These are phyloP conservation scores for Leiothrix lutea DNA, from an alignment of 2,113 vertebrate genomes.

Conservation along the genomic window DNA sequence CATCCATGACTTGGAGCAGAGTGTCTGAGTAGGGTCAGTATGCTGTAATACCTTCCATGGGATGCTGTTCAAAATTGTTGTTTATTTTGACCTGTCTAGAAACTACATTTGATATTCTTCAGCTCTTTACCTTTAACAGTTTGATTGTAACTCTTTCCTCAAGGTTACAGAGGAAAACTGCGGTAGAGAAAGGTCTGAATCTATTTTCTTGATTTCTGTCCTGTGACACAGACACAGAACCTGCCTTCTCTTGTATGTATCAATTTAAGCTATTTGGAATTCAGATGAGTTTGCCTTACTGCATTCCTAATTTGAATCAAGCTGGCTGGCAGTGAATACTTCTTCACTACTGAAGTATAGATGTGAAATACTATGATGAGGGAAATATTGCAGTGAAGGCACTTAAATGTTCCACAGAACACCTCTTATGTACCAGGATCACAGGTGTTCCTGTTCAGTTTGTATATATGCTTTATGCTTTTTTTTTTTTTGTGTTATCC, in stretches of 20 bases:
- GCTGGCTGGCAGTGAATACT: not conserved
- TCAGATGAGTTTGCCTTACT: constrained; percentile 43
- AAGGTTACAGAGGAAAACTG: not conserved
- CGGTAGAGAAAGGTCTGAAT: not conserved
- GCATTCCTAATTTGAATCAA: constrained; percentile 45
- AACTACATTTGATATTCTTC: not conserved
- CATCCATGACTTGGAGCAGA: not conserved
- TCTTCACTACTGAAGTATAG: not conserved
- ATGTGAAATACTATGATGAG: not conserved
- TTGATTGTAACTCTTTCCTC: not conserved
- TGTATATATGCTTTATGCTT: not conserved
- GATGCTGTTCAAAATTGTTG: not conserved
- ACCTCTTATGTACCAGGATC: not conserved
- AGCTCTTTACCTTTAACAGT: not conserved
- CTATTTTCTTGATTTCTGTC: not conserved
- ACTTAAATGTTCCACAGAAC: not conserved
- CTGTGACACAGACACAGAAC: not conserved
- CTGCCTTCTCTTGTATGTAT: constrained; percentile 6
- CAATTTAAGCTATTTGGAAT: constrained; percentile 50
- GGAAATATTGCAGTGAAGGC: not conserved
- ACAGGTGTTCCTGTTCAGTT: not conserved
- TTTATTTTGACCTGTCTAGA: not conserved
- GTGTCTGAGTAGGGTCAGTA: not conserved
- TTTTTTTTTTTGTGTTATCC: not conserved
- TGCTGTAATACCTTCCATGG: not conserved